Conservation (phyloP, 2,113 vertebrate species). For the Sigmodon hispidus region DNA sequence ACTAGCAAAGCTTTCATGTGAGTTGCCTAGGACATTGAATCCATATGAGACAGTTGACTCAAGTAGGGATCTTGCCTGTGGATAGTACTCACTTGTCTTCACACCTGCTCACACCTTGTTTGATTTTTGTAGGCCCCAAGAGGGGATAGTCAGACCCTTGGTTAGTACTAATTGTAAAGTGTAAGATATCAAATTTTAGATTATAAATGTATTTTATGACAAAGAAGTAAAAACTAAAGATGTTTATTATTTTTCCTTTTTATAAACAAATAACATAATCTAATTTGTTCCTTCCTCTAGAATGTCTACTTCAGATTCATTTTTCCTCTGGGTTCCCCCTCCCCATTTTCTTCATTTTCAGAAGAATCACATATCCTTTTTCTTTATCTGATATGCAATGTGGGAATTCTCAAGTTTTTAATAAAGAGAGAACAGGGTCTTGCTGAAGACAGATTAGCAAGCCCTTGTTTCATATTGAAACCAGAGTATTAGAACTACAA, state of each 20-base stretch:
- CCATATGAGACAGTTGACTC: neutral
- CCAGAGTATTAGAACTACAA: neutral
- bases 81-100: neutral
- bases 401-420: neutral
- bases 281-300: neutral
- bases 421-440: neutral
- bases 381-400: neutral
- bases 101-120: neutral
- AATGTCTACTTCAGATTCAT: neutral
- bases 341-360: neutral
- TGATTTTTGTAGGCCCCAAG: neutral
- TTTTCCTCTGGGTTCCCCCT: constrained; percentile 16
- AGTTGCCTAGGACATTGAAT: neutral
- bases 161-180: neutral
- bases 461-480: neutral
- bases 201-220: neutral
- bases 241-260: neutral
- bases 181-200: neutral
- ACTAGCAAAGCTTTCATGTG: neutral
- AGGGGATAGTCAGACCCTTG: neutral
- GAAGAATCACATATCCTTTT: neutral
- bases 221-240: neutral
- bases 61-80: neutral
- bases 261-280: neutral
- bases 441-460: neutral